Evolutionary conservation across 2,113 vertebrate genomes (phyloP), one percentile per base, ranked within the genome.

Genomic region (Ceyx melanurus): DNA sequence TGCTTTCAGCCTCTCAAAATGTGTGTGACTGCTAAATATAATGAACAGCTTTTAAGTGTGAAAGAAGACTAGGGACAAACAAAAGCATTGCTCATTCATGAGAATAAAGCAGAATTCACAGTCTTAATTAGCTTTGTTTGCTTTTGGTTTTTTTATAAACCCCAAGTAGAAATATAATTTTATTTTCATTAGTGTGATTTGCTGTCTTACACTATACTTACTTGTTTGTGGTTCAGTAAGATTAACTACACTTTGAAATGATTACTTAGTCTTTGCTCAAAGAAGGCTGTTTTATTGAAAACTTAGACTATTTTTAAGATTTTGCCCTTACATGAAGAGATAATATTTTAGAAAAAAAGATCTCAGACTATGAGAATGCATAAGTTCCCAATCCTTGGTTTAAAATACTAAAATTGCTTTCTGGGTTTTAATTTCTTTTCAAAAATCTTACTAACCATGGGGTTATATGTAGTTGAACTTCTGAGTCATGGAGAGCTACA

Each of bases 1-100:
- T 91, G 94, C 87, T 92, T 94, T 92, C 85, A 93, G 89, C 50
- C 74, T 85, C 71, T 93, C 23, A 21, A 92, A 91, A 82, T 84
- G 74, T 82, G 13, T 89, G 85, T 91, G 94, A 87, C 75, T 95
- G 89, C 78, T 82, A 86, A 95, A 94, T 92, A 93, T 53, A 95
- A 94, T 82, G 85, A 95, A 89, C 28, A 60, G 84, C 92, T 92
- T 96, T 92, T 89, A 82, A 93, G 54, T 79, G 73, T 62, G 73
- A 68, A 46, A 50, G 28, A 70, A 35, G 23, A 68, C 48, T 46
- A 86, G 82, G 64, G 57, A 26, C 51, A 67, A 82, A 62, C 35
- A 93, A 88, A 89, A 74, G 87, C 77, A 65, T 65, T 91, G 26
- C 76, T 82, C 28, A 57, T 89, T 90, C 53, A 86, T 48, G 0